Evolutionary conservation across 2,113 vertebrate species (phyloP).

Genomic region (Rattus norvegicus): DNA sequence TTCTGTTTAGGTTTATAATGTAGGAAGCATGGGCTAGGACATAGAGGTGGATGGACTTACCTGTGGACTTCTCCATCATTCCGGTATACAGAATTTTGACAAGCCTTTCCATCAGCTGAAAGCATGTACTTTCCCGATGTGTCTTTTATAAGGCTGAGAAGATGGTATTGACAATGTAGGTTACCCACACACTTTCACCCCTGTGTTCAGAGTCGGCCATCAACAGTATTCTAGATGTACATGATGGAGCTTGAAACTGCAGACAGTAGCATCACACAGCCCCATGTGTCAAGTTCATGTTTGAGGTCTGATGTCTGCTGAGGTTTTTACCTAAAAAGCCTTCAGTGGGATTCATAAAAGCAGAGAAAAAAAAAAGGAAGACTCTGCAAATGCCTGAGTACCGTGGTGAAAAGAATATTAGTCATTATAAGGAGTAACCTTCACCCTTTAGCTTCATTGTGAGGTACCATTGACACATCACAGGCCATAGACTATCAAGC

Average conservation of each 20-base stretch:
- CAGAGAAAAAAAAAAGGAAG: not conserved
- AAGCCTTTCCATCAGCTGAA: conserved; percentile 18
- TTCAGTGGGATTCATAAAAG: conserved; percentile 61
- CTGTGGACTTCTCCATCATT: not conserved
- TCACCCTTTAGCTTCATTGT: conserved; percentile 72
- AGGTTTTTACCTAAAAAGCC: conserved; percentile 69
- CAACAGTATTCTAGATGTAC: not conserved
- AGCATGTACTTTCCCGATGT: not conserved
- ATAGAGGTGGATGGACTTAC: not conserved
- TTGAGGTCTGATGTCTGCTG: conserved; percentile 67
- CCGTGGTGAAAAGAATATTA: conserved; percentile 68
- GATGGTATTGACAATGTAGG: not conserved
- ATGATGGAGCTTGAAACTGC: not conserved
- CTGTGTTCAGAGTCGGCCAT: conserved; percentile 1
- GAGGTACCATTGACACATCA: conserved; percentile 45
- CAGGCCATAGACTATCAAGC: not conserved
- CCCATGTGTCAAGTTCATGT: conserved; percentile 39
- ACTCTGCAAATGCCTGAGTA: conserved; percentile 57
- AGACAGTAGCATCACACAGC: conserved; percentile 39
- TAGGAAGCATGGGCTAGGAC: not conserved
- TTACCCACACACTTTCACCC: not conserved
- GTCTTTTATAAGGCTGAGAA: not conserved
- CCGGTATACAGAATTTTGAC: not conserved
- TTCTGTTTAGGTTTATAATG: not conserved
- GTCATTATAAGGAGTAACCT: conserved; percentile 72